A percentile compares a stretch with the other conserved stretches of the same genome.
phyloP scores from a whole-genome alignment of 2,888 invertebrate genomes.

The Oscheius sp. region DNA sequence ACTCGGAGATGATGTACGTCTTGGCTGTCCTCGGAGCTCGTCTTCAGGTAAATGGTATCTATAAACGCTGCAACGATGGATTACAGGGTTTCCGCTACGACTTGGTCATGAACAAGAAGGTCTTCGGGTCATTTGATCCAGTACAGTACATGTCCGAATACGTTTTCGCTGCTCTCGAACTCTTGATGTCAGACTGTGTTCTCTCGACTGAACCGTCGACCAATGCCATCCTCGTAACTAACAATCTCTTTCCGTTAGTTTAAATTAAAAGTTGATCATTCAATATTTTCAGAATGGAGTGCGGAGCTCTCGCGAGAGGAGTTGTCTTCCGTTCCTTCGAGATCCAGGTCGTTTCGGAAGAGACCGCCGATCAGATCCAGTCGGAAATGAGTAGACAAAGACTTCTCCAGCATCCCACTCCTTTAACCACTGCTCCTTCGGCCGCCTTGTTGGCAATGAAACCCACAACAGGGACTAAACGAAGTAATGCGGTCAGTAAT shows the following conservation, averaged over 20 bases:
- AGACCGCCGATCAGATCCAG: conserved; percentile 70
- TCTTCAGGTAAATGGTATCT: conserved; percentile 49
- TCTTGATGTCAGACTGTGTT: conserved; percentile 71
- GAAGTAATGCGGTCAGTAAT: conserved; percentile 60
- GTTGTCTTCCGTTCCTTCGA: conserved; percentile 71
- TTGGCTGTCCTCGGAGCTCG: conserved; percentile 69
- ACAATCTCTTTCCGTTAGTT: conserved; percentile 59
- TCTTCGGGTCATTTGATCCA: conserved; percentile 63
- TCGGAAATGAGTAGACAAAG: conserved; percentile 66
- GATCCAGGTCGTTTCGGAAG: conserved; percentile 71
- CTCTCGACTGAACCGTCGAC: conserved; percentile 70
- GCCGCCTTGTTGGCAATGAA: conserved; percentile 72
- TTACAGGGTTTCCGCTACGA: conserved; percentile 70
- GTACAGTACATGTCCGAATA: conserved; percentile 64
- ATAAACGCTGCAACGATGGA: not conserved
- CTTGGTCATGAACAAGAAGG: conserved; percentile 62
- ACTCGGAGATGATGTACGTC: conserved; percentile 69
- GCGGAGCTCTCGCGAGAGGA: conserved; percentile 68
- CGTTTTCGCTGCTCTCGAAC: conserved; percentile 69
- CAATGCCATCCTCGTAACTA: conserved; percentile 70
- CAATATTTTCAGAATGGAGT: conserved; percentile 61
- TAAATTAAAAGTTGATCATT: not conserved
- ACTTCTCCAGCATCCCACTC: conserved; percentile 68
- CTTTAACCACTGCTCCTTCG: conserved; percentile 58
- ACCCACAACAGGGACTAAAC: conserved; percentile 69